Base-by-base conservation (phyloP, 2,888 invertebrate genomes). In the Drosophila suboccidentalis region DNA sequence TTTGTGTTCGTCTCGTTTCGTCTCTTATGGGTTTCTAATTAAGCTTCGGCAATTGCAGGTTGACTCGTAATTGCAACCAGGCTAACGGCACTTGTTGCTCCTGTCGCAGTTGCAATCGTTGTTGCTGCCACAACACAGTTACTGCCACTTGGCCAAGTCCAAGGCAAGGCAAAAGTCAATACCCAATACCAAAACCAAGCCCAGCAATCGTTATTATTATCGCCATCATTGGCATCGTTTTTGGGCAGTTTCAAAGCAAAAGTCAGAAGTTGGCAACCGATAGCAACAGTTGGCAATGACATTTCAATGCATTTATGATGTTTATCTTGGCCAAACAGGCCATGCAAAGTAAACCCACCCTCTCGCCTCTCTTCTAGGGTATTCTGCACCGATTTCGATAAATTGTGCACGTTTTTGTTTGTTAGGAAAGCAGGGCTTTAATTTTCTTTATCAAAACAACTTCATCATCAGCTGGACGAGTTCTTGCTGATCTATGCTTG, bases 301-400 rank as follows among this genome's bases (percentile, higher is more conserved):
- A 90, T 91, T 90, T 90, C 90, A 90, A 90, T 90, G 90, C 90
- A 90, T 91, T 90, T 90, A 89, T 90, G 91, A 91, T 91, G 90
- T 83, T 90, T 87, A 90, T 90, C 90, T 90, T 58, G 68, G 75
- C 58, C 72, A 69, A 51, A 57, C 64, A 66, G 67, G 75, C 80
- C 76, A 88, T 87, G 87, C 84, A 87, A 87, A 87, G 82, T 82
- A 80, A 47, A 15, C 32, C 13, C 32, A 9, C 13, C 2, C 51
- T 9, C 13, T 36, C 43, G 13, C 46, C 11, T 15, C 59, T 38
- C 15, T 54, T 19, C 74, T 63, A 72, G 75, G 59, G 64, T 32
- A 55, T 26, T 59, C 75, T 86, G 90, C 88, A 88, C 87, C 88
- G 89, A 88, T 88, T 88, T 88, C 85, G 90, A 88, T 88, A 88